These are phyloP conservation scores for Muntiacus reevesi DNA, from an alignment of 2,113 vertebrate genomes.

Conservation along the genomic window DNA sequence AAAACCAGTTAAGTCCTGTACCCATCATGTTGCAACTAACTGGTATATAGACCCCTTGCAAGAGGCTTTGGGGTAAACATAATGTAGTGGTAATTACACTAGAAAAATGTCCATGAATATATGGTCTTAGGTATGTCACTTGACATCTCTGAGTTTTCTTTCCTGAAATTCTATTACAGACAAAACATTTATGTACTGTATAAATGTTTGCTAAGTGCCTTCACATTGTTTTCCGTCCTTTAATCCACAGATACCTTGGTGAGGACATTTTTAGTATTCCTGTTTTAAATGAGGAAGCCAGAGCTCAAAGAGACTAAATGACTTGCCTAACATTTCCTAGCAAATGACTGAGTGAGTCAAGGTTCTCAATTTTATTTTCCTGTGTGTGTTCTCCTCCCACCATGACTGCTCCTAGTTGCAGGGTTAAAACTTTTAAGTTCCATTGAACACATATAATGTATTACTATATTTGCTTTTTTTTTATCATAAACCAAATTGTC, in stretches of 20 bases:
- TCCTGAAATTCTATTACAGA: conserved; percentile 8
- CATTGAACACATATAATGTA: background rate
- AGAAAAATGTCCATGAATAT: background rate
- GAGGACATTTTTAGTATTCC: background rate
- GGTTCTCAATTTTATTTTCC: background rate
- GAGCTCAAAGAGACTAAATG: background rate
- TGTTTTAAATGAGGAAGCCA: background rate
- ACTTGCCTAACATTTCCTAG: background rate
- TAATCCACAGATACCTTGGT: background rate
- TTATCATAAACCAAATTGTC: background rate
- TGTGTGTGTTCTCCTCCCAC: background rate
- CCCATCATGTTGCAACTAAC: background rate
- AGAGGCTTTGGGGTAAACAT: background rate
- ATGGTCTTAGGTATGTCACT: background rate
- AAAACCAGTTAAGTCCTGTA: background rate
- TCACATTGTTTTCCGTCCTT: background rate
- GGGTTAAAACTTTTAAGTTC: background rate
- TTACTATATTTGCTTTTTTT: background rate
- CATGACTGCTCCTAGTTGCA: background rate
- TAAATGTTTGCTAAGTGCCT: background rate
- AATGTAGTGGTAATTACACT: background rate
- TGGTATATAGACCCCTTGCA: background rate
- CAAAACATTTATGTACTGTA: background rate
- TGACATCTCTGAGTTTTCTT: conserved; percentile 15
- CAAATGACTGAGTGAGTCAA: background rate